These are phyloP conservation scores for Agrochola lota DNA, from an alignment of 2,888 invertebrate species.

Conservation along the genomic window DNA sequence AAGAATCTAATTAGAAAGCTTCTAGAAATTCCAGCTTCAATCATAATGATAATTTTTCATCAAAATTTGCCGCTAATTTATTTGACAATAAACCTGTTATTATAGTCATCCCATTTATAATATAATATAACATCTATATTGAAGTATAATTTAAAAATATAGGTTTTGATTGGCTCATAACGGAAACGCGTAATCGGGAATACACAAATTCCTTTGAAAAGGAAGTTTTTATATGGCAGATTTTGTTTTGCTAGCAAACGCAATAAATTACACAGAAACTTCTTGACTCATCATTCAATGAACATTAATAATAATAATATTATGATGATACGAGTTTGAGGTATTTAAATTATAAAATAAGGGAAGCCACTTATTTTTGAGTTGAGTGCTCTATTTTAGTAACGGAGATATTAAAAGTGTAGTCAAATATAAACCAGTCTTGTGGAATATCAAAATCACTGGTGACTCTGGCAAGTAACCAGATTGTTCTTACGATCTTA, in stretches of 20 bases:
- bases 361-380: neutral
- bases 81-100: constrained; percentile 27
- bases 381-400: constrained; percentile 11
- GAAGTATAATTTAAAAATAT: neutral
- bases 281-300: neutral
- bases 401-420: neutral
- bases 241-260: neutral
- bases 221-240: constrained; percentile 16
- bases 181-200: constrained; percentile 37
- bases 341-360: neutral
- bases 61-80: constrained; percentile 9
- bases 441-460: neutral
- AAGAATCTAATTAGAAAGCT: neutral
- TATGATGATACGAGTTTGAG: neutral
- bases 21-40: neutral
- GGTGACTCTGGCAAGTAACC: constrained; percentile 2
- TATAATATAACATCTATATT: neutral
- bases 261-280: constrained; percentile 1
- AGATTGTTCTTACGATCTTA: constrained; percentile 40
- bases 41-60: neutral
- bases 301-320: neutral
- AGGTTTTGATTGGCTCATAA: constrained; percentile 28
- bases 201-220: constrained; percentile 17
- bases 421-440: constrained; percentile 18
- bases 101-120: neutral